Base-by-base conservation (phyloP, 2,113 vertebrate genomes). In the Camelus bactrianus region DNA sequence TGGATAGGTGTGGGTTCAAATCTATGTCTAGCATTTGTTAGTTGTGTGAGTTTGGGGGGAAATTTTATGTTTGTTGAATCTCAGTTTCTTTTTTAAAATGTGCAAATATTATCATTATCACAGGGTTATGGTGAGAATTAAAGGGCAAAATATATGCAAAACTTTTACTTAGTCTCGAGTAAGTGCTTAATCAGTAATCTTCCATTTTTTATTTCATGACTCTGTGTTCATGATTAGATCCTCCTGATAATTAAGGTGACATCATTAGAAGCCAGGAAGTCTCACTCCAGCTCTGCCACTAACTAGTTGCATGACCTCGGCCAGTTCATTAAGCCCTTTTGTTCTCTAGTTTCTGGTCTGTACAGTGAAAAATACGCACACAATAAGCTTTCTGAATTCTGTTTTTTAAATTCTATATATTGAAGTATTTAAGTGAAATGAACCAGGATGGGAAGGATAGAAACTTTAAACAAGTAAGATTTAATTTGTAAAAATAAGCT, bases 41-140 rank as follows among this genome's bases (percentile, higher is more conserved):
- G 38, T 28, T 65, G 30, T 81, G 3, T 60, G 38, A 79, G 35
- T 35, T 87, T 42, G n/a, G 20, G 70, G 12, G 38, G 50, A 93
- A 82, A 8, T 38, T 28, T 69, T 60, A 52, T 28, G 32, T 58
- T 24, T 85, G 6, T 75, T 60, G 5, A 80, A 35, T 80, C 52
- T 52, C 28, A 52, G 19, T 48, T 88, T 95, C 58, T 62, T 75
- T 46, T 80, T 92, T 88, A 87, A 83, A 88, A 60, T 81, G 22
- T 62, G 16, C 4, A 79, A 42, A 50, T 77, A 56, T 77, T 70
- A 58, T 65, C 35, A 84, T 8, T 64, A 54, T 54, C 22, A 24
- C 60, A 17, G 6, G 1, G 1, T 62, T 48, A 38, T 24, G n/a
- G 13, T 56, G 65, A 94, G 6, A 94, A 84, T 62, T 70, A 50